Conservation (phyloP, 2,797 vertebrate species). For the Remorina albescens region DNA sequence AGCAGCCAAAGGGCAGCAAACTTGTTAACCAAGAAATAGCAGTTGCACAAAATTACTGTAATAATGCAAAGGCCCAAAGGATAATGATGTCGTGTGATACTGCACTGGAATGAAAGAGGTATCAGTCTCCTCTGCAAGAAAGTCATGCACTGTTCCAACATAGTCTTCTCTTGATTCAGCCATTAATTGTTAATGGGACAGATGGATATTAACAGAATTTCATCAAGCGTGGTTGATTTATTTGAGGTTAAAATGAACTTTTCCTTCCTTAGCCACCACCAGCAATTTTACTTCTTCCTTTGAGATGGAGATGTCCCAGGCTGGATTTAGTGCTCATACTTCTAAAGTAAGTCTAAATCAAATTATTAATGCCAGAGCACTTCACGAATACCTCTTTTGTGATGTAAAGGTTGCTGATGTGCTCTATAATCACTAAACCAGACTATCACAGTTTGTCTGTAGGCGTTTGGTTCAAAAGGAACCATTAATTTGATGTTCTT, state of each 20-base stretch:
- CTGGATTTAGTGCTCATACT: constrained; percentile 94
- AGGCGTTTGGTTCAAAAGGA: constrained; percentile 1
- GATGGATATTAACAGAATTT: neutral
- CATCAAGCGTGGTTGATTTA: constrained; percentile 2
- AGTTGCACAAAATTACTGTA: no score
- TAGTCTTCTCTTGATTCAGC: neutral
- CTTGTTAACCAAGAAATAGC: no score
- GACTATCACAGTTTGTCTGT: neutral
- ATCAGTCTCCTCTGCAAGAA: neutral
- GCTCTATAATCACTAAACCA: neutral
- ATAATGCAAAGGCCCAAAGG: no score
- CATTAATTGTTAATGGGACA: neutral
- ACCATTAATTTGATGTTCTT: neutral
- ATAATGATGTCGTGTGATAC: no score
- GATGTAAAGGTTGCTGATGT: neutral
- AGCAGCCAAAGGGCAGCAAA: no score
- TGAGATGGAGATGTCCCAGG: constrained; percentile 98
- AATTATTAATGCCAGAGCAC: constrained; percentile 8
- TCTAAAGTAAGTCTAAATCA: constrained; percentile 85
- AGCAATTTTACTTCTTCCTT: constrained; percentile 92
- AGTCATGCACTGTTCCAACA: neutral
- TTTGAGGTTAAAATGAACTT: neutral
- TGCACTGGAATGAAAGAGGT: no score
- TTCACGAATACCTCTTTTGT: constrained; percentile 9
- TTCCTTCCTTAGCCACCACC: constrained; percentile 86